Base-by-base conservation (phyloP, 2,888 invertebrate genomes). In the Papilio elwesi region DNA sequence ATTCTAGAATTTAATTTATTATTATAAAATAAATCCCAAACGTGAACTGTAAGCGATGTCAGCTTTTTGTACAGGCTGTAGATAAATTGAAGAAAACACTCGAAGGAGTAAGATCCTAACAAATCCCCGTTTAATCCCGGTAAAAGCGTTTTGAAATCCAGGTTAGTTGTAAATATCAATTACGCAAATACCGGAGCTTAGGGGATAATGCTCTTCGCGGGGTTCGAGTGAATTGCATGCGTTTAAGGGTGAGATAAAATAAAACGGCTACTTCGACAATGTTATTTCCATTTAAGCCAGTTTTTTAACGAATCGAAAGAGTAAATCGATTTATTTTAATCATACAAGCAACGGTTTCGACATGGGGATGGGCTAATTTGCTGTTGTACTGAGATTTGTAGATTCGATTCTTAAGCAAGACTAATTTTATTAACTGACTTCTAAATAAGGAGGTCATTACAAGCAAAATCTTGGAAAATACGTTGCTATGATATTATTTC, bases 81-180 rank as follows among this genome's bases (percentile, higher is more conserved):
- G 90, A 90, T 90, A 90, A 89, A 90, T 91, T 88, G 87, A 86
- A 89, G 89, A 86, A 87, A 89, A 88, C 88, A 86, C 85, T 83
- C 83, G 81, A 85, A 85, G 85, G 85, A 87, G 83, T 87, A 82
- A 87, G 88, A 90, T 90, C 90, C 89, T 80, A 85, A 89, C 90
- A 92, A 91, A 93, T 93, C 89, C 87, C 81, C 82, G 76, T 83
- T 87, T 92, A 93, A 92, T 92, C 90, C 86, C 79, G 83, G 78
- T 82, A 84, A 90, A 85, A 90, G 90, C 90, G 84, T 84, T 85
- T 83, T 81, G 80, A 87, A 87, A 90, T 91, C 90, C 92, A 91
- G 91, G 93, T 93, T 92, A 93, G 91, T 91, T 87, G 93, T 93
- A 93, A 93, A 93, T 93, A 93, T 93, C 93, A 91, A 93, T 93